Conservation (phyloP, 1,140 invertebrate species). For the Notospermus geniculatus region DNA sequence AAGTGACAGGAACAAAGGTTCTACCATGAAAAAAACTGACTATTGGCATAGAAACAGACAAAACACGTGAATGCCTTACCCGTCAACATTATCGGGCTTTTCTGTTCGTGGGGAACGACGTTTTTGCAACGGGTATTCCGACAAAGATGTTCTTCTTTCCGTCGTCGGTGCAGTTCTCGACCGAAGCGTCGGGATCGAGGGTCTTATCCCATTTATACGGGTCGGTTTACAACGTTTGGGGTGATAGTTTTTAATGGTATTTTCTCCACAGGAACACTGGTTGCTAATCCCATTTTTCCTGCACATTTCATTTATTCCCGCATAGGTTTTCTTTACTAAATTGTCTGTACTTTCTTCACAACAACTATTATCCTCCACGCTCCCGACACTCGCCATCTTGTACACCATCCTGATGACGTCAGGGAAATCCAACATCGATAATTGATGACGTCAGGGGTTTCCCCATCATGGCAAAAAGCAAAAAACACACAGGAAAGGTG, state of each 20-base stretch:
- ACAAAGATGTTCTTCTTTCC: slow-evolving; percentile 5
- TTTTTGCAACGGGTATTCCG: background rate
- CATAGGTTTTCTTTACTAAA: slow-evolving; percentile 7
- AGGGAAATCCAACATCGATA: background rate
- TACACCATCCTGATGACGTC: slow-evolving; percentile 6
- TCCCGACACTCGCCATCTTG: slow-evolving; percentile 17
- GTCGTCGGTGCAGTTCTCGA: slow-evolving; percentile 4
- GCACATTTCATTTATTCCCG: slow-evolving; percentile 6
- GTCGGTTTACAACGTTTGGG: background rate
- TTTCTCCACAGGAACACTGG: slow-evolving; percentile 13
- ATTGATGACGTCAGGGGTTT: slow-evolving; percentile 4
- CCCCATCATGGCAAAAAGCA: too few species aligned
- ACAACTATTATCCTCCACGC: slow-evolving; percentile 14
- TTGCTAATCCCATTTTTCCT: slow-evolving; percentile 14
- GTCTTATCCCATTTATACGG: slow-evolving; percentile 9
- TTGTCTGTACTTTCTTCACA: slow-evolving; percentile 11
- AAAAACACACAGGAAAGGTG: too few species aligned
- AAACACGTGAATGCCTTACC: slow-evolving; percentile 6
- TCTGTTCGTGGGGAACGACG: slow-evolving; percentile 8
- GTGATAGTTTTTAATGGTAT: background rate
- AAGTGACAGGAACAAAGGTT: too few species aligned
- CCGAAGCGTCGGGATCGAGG: slow-evolving; percentile 12
- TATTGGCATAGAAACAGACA: background rate
- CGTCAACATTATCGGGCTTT: slow-evolving; percentile 2
- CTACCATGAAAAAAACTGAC: too few species aligned